Base-by-base conservation (phyloP, 2,113 vertebrate genomes). In the Poeciliopsis occidentalis region DNA sequence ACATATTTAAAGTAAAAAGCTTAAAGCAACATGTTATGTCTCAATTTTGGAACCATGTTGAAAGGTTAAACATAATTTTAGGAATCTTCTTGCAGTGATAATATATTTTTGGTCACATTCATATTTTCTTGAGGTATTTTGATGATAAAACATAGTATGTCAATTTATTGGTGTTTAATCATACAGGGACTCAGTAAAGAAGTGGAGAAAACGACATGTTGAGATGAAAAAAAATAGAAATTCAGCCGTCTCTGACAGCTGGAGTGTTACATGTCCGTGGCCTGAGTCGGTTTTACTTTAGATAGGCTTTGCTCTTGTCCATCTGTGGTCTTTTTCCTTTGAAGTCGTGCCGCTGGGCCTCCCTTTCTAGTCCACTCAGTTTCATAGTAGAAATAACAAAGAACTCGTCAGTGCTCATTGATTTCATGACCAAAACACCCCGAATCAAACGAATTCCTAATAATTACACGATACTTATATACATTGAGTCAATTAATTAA, bases 281-380 rank as follows among this genome's bases (percentile, higher is more conserved):
- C 32, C 29, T 31, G 39, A 80, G 71, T 51, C 61, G 54, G 30
- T 73, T 79, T 74, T 32, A 31, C 69, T 69, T 41, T 8, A 4
- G 15, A 47, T 47, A 47, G 44, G 19, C 44, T 76, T 83, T 78
- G 22, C 51, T 71, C 6, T 60, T 44, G 64, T 77, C 73, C 64
- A 69, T 80, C 69, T 68, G 24, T 76, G 30, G 29, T 82, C 26
- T 64, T 57, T 22, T 60, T 75, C 69, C 19, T 76, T 31, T 41
- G 8, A 30, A 61, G 54, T 64, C 2, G 26, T 15, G 22, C 71
- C 66, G 30, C 4, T 61, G 27, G 47, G 39, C 8, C 22, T 47
- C 17, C 44, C 1, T 60, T 39, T 82, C 60, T 71, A n/a, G 31
- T 63, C 44, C 60, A 13, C 15, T 63, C 57, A 39, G 26, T 51